Base-by-base conservation (phyloP, 2,888 invertebrate genomes). In the Tanytarsus gracilentus region DNA sequence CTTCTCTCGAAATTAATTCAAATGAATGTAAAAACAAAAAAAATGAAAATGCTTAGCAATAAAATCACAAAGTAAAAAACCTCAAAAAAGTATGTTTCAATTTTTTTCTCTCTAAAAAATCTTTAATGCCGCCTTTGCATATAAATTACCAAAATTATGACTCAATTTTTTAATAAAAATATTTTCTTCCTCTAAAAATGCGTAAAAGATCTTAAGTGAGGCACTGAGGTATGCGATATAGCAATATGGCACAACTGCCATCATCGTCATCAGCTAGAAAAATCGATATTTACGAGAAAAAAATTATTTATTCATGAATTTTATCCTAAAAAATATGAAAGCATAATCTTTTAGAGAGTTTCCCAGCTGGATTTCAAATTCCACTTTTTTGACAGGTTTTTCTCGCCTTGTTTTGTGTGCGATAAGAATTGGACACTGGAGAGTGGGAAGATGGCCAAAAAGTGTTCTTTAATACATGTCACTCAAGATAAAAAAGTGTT, bases 281-380 rank as follows among this genome's bases (percentile, higher is more conserved):
- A 58, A 58, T 58, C 58, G 58, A 58, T 58, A 58, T 44, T 58
- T 58, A 58, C 48, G 58, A 27, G 58, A 58, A 58, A 29, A 9
- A 39, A 58, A 58, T 58, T 48, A 58, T 58, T 58, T 58, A 58
- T 58, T 58, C 58, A 58, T 58, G 58, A 58, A 58, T 58, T 44
- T 44, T 18, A 44, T 44, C 44, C 44, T 9, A 44, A 44, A 18
- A 27, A 27, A 53, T 29, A 25, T 27, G 18, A 26, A 25, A 40
- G 40, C 29, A 48, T 58, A 58, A 58, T 58, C 58, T 58, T 58
- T 48, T 25, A 40, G 30, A 48, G 21, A n/a, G 40, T 58, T 58
- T 58, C 58, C 58, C 58, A 58, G 40, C 44, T 58, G 58, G 58
- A 58, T 56, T 40, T 40, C 25, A 11, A 56, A 21, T 39, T 21